Conservation (phyloP, 1,140 invertebrate genomes). For the Lordiphosa collinella region DNA sequence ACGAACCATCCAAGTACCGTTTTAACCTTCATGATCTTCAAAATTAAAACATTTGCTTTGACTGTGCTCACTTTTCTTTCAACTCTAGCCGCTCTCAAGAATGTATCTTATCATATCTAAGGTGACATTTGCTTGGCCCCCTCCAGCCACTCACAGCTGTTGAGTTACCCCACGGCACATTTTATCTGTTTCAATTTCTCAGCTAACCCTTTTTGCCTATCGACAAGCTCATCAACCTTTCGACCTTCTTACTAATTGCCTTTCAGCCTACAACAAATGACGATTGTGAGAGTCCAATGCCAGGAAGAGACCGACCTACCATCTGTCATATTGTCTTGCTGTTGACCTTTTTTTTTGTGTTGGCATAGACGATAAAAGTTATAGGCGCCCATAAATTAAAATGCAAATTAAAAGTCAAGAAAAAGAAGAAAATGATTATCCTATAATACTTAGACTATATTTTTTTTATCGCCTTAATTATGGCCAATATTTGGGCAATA, state of each 20-base stretch:
- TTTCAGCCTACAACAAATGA: conserved; percentile 13
- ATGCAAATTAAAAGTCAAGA: conserved; percentile 66
- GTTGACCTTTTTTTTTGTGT: conserved; percentile 36
- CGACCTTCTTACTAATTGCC: conserved; percentile 59
- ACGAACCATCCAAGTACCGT: neutral
- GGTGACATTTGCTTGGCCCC: neutral
- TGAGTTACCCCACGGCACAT: neutral
- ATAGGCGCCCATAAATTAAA: conserved; percentile 70
- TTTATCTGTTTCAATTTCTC: neutral
- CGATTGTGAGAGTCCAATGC: conserved; percentile 19
- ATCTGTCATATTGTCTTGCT: conserved; percentile 56
- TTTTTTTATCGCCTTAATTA: conserved; percentile 65
- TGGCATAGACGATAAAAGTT: conserved; percentile 60
- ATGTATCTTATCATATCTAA: conserved; percentile 1
- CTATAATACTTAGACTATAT: conserved; percentile 10
- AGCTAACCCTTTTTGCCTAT: conserved; percentile 11
- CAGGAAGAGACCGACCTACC: conserved; percentile 7
- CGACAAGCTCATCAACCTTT: conserved; percentile 25
- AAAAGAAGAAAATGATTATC: conserved; percentile 48
- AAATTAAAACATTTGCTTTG: conserved; percentile 3
- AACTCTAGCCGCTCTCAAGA: neutral
- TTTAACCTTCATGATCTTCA: neutral
- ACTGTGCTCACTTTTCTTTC: neutral
- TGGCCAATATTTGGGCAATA: conserved; percentile 66
- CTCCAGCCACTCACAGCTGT: conserved; percentile 1